phyloP scores from a whole-genome alignment of 1,140 invertebrate genomes.

The Lordiphosa mommai region DNA sequence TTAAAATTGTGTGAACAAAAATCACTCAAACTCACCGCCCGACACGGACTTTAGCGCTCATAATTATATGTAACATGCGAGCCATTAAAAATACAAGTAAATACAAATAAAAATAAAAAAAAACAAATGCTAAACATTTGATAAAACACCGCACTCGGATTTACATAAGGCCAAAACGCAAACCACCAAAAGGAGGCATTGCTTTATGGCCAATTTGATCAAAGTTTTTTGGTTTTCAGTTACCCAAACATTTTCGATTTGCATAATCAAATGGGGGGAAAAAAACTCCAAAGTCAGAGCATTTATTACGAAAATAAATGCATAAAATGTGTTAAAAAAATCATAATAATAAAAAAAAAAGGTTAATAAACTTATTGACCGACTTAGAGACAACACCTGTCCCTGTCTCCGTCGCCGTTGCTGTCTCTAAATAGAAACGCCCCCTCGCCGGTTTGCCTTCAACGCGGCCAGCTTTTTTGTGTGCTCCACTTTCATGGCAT shows the following conservation, averaged over 20 bases:
- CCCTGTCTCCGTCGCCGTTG: neutral
- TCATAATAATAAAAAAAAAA: constrained; percentile 4
- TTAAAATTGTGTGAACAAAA: neutral
- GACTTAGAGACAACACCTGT: constrained; percentile 48
- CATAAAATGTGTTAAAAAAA: constrained; percentile 41
- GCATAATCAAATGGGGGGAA: constrained; percentile 36
- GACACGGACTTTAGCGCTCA: constrained; percentile 1
- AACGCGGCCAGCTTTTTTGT: constrained; percentile 36
- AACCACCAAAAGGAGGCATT: constrained; percentile 29
- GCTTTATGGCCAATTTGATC: constrained; percentile 45
- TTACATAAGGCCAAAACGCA: constrained; percentile 13
- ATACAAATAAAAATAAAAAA: neutral
- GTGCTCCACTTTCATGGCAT: constrained; percentile 67
- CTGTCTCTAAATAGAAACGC: constrained; percentile 28
- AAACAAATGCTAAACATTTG: constrained; percentile 4
- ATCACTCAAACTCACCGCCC: neutral
- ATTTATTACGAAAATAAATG: constrained; percentile 50
- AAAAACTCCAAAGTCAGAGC: constrained; percentile 31
- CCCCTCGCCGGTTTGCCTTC: constrained; percentile 68
- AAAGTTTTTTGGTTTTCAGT: constrained; percentile 25
- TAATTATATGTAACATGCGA: neutral
- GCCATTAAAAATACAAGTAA: neutral
- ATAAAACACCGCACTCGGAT: constrained; percentile 13
- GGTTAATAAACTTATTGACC: constrained; percentile 77
- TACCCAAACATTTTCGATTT: constrained; percentile 49